phyloP scores from a whole-genome alignment of 2,797 vertebrate genomes.

The Decapterus maruadsi region DNA sequence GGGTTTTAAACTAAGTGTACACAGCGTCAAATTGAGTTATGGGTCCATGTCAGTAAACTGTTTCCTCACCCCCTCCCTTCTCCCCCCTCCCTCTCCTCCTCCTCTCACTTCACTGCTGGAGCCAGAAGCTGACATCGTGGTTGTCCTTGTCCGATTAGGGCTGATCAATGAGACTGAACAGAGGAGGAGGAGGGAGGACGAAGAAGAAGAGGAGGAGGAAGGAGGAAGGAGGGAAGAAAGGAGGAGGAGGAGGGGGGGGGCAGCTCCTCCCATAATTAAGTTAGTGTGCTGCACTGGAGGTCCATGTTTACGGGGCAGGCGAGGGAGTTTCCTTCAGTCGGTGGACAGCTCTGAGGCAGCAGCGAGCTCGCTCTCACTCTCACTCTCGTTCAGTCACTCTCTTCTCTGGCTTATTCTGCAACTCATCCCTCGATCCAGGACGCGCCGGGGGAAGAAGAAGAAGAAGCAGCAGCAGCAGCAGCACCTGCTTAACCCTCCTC shows the following conservation, averaged over 20 bases:
- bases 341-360: constrained; percentile 80
- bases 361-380: constrained; percentile 32
- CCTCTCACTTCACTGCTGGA: constrained; percentile 15
- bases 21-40: constrained; percentile 70
- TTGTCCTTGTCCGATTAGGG: constrained; percentile 81
- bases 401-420: constrained; percentile 70
- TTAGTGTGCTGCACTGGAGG: constrained; percentile 83
- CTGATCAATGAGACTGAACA: constrained; percentile 81
- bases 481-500: constrained; percentile 44
- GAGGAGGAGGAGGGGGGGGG: constrained; percentile 38
- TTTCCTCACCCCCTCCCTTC: constrained; percentile 24
- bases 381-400: constrained; percentile 32
- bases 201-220: constrained; percentile 57
- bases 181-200: constrained; percentile 53
- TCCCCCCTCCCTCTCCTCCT: not conserved
- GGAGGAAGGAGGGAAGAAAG: constrained; percentile 36
- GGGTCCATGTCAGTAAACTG: constrained; percentile 40
- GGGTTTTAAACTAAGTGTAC: constrained; percentile 51
- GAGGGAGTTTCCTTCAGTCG: constrained; percentile 84
- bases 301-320: constrained; percentile 82
- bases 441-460: constrained; percentile 15
- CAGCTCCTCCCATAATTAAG: constrained; percentile 86
- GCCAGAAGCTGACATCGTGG: constrained; percentile 77
- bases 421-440: constrained; percentile 61
- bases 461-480: constrained; percentile 14